Conservation (phyloP, 2,888 invertebrate species). For the Leptura quadrifasciata region DNA sequence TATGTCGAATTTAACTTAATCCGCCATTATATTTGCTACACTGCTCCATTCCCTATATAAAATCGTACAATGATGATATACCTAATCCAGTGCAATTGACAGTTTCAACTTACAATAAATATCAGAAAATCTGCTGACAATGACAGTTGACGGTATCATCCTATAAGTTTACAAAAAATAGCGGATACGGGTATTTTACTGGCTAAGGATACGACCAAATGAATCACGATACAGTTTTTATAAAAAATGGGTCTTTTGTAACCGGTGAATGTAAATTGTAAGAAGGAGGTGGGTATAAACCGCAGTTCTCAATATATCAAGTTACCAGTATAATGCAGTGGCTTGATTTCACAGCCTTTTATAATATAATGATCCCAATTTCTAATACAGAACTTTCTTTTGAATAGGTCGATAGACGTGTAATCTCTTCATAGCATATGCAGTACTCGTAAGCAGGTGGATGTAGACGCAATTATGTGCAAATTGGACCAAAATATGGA, state of each 20-base stretch:
- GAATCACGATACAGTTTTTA: conserved; percentile 52
- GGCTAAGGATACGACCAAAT: conserved; percentile 33
- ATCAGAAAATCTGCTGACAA: conserved; percentile 34
- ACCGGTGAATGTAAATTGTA: conserved; percentile 59
- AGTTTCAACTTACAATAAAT: conserved; percentile 45
- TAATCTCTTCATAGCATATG: too few species aligned
- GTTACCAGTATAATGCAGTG: conserved; percentile 58
- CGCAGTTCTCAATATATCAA: conserved; percentile 68
- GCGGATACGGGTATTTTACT: conserved; percentile 53
- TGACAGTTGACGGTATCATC: conserved; percentile 51
- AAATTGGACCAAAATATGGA: too few species aligned
- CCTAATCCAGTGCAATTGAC: conserved; percentile 53
- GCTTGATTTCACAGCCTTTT: conserved; percentile 48
- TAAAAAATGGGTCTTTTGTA: conserved; percentile 62
- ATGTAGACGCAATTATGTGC: too few species aligned
- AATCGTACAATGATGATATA: conserved; percentile 53
- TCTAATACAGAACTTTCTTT: background rate
- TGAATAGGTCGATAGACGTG: background rate
- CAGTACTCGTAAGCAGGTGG: too few species aligned
- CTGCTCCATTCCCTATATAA: conserved; percentile 42
- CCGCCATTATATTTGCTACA: conserved; percentile 55
- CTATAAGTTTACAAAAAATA: conserved; percentile 42
- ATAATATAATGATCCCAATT: conserved; percentile 20
- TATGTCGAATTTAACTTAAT: conserved; percentile 62
- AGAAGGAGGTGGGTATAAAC: conserved; percentile 61